phyloP scores from a whole-genome alignment of 1,140 invertebrate genomes.

The Caenorhabditis tropicalis region DNA sequence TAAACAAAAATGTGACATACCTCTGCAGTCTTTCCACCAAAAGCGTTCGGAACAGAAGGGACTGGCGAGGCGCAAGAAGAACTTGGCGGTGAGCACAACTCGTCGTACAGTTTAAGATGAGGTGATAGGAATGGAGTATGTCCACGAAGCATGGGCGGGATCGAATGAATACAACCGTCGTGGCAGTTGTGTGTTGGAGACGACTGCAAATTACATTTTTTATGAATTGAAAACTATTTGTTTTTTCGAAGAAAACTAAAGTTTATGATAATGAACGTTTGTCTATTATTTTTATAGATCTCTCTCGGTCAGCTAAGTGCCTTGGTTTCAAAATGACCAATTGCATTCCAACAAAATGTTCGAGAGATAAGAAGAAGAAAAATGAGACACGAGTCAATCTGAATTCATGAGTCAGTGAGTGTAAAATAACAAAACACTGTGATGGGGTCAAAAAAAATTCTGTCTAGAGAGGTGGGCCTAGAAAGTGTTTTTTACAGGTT shows the following conservation, averaged over 20 bases:
- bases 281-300: background rate
- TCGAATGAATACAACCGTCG: slow-evolving; percentile 20
- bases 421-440: no score
- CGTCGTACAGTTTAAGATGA: slow-evolving; percentile 50
- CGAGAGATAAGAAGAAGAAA: no score
- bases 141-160: slow-evolving; percentile 40
- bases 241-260: background rate
- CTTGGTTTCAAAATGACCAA: background rate
- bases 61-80: slow-evolving; percentile 15
- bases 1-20: slow-evolving; percentile 29
- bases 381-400: no score
- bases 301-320: background rate
- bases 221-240: background rate
- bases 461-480: no score
- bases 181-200: slow-evolving; percentile 40
- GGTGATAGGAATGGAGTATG: slow-evolving; percentile 54
- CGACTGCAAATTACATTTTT: background rate
- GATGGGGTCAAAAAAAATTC: no score
- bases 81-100: slow-evolving; percentile 50
- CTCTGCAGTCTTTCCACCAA: slow-evolving; percentile 42
- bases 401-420: no score
- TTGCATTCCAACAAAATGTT: background rate
- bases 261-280: background rate
- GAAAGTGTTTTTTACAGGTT: no score
- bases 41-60: background rate